Evolutionary conservation across 2,888 invertebrate species (phyloP).

Genomic region (Nipponacmea schrenckii): DNA sequence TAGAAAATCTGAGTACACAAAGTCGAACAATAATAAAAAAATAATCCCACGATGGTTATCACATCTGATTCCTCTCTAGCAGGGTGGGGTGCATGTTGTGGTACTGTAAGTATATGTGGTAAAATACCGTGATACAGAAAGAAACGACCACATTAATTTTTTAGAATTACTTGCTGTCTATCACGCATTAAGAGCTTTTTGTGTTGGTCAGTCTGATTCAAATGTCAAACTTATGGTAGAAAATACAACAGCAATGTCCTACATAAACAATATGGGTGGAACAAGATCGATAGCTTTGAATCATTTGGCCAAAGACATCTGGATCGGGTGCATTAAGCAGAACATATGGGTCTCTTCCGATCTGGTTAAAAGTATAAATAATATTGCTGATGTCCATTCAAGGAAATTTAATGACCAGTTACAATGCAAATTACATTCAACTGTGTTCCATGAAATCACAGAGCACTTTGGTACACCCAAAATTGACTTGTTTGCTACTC

Average conservation of each 20-base stretch:
- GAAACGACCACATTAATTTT: background rate
- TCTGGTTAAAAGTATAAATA: constrained; percentile 3
- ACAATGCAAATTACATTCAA: too few species aligned
- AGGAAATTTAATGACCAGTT: too few species aligned
- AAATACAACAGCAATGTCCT: background rate
- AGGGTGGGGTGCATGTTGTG: background rate
- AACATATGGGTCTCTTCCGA: background rate
- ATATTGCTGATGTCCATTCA: too few species aligned
- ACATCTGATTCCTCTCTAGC: background rate
- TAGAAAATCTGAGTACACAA: background rate
- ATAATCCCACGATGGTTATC: background rate
- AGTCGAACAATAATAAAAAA: background rate
- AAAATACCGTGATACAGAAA: background rate
- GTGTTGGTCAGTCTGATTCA: background rate
- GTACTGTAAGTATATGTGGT: background rate
- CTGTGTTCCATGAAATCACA: too few species aligned
- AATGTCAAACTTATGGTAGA: background rate
- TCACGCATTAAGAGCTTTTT: background rate
- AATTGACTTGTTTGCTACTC: too few species aligned
- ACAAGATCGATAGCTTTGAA: too few species aligned
- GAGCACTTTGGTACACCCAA: too few species aligned
- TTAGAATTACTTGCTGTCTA: background rate
- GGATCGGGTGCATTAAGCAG: background rate
- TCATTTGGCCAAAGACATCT: background rate
- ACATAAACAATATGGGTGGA: too few species aligned